A percentile compares a stretch with the other conserved stretches of the same genome.
These are phyloP conservation scores for Trachops cirrhosus DNA, from an alignment of 2,797 vertebrate species.

Conservation along the genomic window DNA sequence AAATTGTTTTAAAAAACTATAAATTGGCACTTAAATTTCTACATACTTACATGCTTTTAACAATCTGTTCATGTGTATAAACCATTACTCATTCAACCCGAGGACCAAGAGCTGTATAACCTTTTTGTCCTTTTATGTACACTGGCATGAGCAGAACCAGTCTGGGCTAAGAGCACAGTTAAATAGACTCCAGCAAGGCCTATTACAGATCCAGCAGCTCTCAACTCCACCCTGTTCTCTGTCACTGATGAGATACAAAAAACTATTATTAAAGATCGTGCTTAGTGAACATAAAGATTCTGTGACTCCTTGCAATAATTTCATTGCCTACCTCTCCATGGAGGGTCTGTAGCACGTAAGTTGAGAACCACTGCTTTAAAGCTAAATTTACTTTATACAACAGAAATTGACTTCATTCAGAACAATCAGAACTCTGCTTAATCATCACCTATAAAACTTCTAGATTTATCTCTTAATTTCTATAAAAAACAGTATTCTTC, in stretches of 20 bases:
- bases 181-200: not conserved
- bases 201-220: not conserved
- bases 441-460: not conserved
- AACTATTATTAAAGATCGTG: not conserved
- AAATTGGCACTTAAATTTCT: constrained; percentile 23
- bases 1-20: not conserved
- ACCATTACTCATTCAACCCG: not conserved
- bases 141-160: not conserved
- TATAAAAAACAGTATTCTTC: not conserved
- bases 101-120: not conserved
- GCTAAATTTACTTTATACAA: not conserved
- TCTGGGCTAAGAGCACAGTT: not conserved
- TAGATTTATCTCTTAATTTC: not conserved
- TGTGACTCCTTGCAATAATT: not conserved
- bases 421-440: not conserved
- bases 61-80: not conserved
- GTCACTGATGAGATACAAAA: not conserved
- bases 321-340: not conserved
- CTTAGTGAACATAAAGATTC: not conserved
- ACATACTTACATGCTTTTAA: constrained; percentile 4
- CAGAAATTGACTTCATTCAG: not conserved
- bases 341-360: not conserved
- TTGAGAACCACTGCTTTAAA: constrained; percentile 21
- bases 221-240: not conserved
- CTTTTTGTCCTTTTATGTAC: not conserved